A percentile compares a stretch with the other conserved stretches of the same genome.
phyloP scores from a whole-genome alignment of 2,113 vertebrate species.

The Theropithecus gelada region DNA sequence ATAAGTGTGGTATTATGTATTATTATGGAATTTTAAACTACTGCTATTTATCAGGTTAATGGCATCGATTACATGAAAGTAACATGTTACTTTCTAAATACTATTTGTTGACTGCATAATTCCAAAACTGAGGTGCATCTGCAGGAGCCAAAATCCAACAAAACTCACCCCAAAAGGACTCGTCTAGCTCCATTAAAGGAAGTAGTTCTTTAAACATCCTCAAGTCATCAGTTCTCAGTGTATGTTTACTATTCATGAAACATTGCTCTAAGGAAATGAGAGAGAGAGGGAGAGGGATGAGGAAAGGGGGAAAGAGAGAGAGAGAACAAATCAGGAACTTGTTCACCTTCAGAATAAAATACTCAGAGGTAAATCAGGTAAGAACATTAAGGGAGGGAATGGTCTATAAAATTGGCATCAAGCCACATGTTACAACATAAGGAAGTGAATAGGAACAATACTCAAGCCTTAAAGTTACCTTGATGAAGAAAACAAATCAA shows the following conservation, averaged over 20 bases:
- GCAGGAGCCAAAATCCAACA: background rate
- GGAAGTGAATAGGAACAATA: background rate
- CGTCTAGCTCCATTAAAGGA: background rate
- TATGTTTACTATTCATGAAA: background rate
- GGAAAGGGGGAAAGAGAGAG: background rate
- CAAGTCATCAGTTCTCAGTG: background rate
- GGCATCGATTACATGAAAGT: background rate
- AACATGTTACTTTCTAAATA: background rate
- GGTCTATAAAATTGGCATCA: background rate
- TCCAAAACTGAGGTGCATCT: background rate
- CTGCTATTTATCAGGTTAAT: background rate
- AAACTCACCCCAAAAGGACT: background rate
- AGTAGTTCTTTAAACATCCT: background rate
- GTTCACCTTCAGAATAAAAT: background rate
- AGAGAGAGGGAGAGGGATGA: background rate
- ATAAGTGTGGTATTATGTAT: background rate
- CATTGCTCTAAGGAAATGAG: background rate
- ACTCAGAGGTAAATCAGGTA: background rate
- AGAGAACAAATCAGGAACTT: background rate
- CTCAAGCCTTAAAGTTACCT: background rate
- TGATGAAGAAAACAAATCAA: background rate
- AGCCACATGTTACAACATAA: background rate
- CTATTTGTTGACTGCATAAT: background rate
- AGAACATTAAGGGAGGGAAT: background rate
- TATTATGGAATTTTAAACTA: background rate